phyloP scores from a whole-genome alignment of 2,888 invertebrate species.

The Clitarchus hookeri region DNA sequence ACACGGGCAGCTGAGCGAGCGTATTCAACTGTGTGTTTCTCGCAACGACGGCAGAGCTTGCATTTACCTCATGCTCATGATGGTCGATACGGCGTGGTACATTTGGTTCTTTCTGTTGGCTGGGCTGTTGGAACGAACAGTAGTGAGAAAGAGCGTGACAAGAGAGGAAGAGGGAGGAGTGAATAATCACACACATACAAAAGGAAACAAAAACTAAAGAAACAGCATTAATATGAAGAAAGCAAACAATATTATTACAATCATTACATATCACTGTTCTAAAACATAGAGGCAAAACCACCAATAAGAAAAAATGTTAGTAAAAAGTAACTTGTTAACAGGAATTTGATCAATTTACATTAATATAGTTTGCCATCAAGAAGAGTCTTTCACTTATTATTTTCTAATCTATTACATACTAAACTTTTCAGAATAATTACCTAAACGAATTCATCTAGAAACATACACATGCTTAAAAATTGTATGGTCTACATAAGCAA shows the following conservation, averaged over 20 bases:
- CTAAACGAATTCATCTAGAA: neutral
- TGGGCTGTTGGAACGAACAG: neutral
- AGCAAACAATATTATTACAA: constrained; percentile 28
- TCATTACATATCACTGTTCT: constrained; percentile 2
- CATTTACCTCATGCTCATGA: constrained; percentile 87
- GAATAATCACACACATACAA: constrained; percentile 40
- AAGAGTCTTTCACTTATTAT: neutral
- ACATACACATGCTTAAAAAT: neutral
- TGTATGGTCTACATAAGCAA: constrained; percentile 16
- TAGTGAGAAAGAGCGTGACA: neutral
- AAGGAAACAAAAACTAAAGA: constrained; percentile 36
- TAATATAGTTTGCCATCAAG: neutral
- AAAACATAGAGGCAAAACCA: neutral
- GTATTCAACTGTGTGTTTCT: neutral
- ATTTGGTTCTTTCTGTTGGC: constrained; percentile 80
- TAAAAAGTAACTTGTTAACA: neutral
- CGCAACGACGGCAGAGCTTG: neutral
- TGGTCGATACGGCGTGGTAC: constrained; percentile 94
- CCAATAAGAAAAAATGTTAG: neutral
- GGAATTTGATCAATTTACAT: neutral
- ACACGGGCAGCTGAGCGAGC: neutral
- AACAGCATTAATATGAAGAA: constrained; percentile 31
- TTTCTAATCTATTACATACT: neutral
- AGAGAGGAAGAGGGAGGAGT: constrained; percentile 28
- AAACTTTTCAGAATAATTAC: neutral